Evolutionary conservation across 2,113 vertebrate genomes (phyloP).

Genomic region (Neogobius melanostomus): DNA sequence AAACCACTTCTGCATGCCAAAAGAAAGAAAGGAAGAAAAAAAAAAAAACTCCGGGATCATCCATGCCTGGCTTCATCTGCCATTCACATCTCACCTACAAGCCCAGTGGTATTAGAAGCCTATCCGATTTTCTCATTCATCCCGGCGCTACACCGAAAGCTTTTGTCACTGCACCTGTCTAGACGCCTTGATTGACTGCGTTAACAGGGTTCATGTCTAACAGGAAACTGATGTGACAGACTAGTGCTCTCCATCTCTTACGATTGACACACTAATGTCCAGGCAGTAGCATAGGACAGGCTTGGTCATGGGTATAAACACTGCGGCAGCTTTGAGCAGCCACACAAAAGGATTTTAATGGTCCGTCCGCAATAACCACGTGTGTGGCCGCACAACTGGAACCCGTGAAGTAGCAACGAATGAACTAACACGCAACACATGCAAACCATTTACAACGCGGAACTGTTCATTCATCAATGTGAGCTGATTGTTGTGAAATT

Average conservation of each 20-base stretch:
- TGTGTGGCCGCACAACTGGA: too few relatives aligned
- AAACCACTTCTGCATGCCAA: conserved; percentile 55
- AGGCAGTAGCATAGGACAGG: too few relatives aligned
- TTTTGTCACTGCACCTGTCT: conserved; percentile 3
- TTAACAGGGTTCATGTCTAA: background rate
- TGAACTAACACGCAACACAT: too few relatives aligned
- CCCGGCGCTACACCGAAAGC: background rate
- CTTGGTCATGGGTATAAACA: too few relatives aligned
- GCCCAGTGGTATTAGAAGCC: background rate
- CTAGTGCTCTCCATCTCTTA: background rate
- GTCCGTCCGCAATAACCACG: too few relatives aligned
- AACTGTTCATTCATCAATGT: too few relatives aligned
- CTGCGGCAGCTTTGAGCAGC: too few relatives aligned
- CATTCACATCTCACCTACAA: conserved; percentile 11
- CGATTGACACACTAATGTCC: too few relatives aligned
- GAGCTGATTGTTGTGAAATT: too few relatives aligned
- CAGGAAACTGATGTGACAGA: background rate
- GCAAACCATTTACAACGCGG: too few relatives aligned
- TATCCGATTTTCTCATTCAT: conserved; percentile 10
- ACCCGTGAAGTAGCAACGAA: too few relatives aligned
- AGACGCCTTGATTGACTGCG: background rate
- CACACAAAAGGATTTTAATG: too few relatives aligned
- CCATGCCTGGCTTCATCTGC: conserved; percentile 26
- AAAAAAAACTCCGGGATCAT: conserved; percentile 1
- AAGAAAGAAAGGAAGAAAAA: background rate